Conservation (phyloP, 2,888 invertebrate genomes). For the Hermodice carunculata region DNA sequence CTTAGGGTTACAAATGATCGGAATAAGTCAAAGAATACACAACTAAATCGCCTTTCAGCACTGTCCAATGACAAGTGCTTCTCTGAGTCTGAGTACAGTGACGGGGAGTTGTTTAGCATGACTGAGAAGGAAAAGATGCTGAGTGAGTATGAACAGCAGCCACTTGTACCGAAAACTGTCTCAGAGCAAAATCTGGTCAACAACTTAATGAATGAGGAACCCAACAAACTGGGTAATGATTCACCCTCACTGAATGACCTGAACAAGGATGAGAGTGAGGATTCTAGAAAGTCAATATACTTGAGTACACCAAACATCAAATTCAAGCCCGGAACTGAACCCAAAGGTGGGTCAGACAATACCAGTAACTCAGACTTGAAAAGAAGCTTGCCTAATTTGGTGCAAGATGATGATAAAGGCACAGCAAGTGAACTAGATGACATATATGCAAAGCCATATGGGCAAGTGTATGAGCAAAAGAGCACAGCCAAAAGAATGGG, state of each 20-base stretch:
- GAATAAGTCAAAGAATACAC: constrained; percentile 33
- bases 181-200: constrained; percentile 18
- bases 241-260: constrained; percentile 26
- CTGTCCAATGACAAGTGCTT: constrained; percentile 3
- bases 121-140: constrained; percentile 7
- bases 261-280: constrained; percentile 21
- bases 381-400: too few species aligned
- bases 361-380: too few species aligned
- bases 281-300: constrained; percentile 17
- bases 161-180: constrained; percentile 8
- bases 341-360: too few species aligned
- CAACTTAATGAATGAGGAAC: constrained; percentile 2
- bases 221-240: constrained; percentile 8
- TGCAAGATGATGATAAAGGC: too few species aligned
- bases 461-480: too few species aligned
- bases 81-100: constrained; percentile 24
- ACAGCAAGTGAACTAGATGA: too few species aligned
- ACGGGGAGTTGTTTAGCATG: constrained; percentile 21
- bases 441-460: too few species aligned
- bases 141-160: constrained; percentile 22
- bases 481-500: too few species aligned
- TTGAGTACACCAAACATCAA: constrained; percentile 29
- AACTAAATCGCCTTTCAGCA: constrained; percentile 4
- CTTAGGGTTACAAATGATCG: constrained; percentile 32
- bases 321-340: constrained; percentile 19